Percentiles rank a stretch among this genome's conserved stretches.
phyloP scores from a whole-genome alignment of 2,888 invertebrate species.

The Drosophila acutilabella region DNA sequence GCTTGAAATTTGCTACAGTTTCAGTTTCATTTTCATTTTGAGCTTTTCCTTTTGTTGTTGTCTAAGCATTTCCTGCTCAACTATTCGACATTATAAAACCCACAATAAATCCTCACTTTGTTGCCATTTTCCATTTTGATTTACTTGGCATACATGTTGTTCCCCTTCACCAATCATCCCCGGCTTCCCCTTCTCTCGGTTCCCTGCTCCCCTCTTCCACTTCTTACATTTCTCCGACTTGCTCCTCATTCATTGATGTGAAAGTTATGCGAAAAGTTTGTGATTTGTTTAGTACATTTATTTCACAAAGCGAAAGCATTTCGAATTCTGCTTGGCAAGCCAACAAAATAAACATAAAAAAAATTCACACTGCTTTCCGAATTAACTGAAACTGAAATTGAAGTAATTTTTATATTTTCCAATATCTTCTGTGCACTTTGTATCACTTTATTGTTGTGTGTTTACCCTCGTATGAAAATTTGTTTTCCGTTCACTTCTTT shows the following conservation, averaged over 20 bases:
- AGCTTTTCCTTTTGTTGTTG: conserved; percentile 33
- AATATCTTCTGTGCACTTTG: conserved; percentile 36
- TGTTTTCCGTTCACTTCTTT: conserved; percentile 21
- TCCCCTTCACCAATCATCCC: not conserved
- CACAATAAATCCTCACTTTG: conserved; percentile 51
- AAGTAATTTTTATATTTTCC: conserved; percentile 58
- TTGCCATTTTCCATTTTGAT: conserved; percentile 48
- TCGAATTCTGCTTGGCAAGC: conserved; percentile 36
- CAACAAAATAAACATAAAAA: too few species aligned
- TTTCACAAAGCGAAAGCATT: conserved; percentile 54
- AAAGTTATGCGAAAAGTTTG: conserved; percentile 80
- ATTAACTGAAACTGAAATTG: conserved; percentile 67
- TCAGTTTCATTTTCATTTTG: conserved; percentile 51
- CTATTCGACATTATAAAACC: conserved; percentile 63
- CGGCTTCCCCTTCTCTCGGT: not conserved
- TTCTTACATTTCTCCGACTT: too few species aligned
- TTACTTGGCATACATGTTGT: conserved; percentile 57
- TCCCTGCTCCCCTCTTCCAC: not conserved
- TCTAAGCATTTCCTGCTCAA: conserved; percentile 53
- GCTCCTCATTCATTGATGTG: conserved; percentile 59
- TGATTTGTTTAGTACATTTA: conserved; percentile 80
- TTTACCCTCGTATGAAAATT: conserved; percentile 15
- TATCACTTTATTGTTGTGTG: conserved; percentile 17
- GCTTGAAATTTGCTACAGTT: conserved; percentile 31
- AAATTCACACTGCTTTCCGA: conserved; percentile 46